Evolutionary conservation across 2,113 vertebrate genomes (phyloP).

Genomic region (Grallaria varia): DNA sequence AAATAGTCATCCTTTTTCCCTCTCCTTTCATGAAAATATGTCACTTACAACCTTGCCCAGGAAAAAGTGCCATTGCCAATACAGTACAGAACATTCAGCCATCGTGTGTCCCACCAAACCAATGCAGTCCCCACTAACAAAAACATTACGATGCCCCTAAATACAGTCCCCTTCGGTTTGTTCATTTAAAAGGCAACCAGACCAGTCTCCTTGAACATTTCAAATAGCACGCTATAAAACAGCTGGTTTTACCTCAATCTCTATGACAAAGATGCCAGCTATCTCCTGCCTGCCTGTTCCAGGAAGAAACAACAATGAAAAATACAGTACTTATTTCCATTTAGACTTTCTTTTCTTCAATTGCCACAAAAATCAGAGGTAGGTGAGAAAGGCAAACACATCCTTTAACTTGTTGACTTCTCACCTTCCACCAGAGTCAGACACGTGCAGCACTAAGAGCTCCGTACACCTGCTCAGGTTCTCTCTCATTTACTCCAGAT

Average conservation of each 20-base stretch:
- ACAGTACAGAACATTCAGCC: background rate
- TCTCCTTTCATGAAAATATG: background rate
- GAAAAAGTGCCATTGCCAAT: background rate
- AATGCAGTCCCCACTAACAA: background rate
- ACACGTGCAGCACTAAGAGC: background rate
- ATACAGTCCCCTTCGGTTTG: background rate
- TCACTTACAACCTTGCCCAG: background rate
- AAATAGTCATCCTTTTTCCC: background rate
- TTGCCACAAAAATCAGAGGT: background rate
- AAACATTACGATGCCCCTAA: background rate
- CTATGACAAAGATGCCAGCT: accelerated
- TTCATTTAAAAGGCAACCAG: background rate
- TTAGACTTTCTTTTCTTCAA: background rate
- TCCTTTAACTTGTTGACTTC: background rate
- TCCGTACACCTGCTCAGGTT: background rate
- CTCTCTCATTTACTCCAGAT: background rate
- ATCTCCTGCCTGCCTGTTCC: background rate
- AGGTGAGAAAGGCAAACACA: background rate
- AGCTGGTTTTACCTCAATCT: background rate
- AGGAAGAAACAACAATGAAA: background rate
- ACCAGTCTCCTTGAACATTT: background rate
- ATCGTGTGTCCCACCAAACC: background rate
- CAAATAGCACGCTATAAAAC: background rate
- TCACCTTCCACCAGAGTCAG: background rate
- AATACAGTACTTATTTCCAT: background rate